These are phyloP conservation scores for Ostrea edulis DNA, from an alignment of 1,140 invertebrate genomes.

Conservation along the genomic window DNA sequence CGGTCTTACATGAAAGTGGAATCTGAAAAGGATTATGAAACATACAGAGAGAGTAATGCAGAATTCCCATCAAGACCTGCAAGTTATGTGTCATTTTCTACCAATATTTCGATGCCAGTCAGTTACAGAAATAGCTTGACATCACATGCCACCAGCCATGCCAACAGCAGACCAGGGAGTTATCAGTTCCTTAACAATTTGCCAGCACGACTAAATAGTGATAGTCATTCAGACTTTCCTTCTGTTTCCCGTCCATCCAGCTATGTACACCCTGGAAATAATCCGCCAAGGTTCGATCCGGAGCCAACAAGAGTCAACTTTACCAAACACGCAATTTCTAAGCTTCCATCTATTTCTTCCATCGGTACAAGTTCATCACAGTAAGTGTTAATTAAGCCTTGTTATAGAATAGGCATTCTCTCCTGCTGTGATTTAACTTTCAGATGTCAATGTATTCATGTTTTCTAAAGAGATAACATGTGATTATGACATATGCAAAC, in stretches of 20 bases:
- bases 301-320: neutral
- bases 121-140: neutral
- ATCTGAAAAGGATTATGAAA: neutral
- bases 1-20: slow-evolving; percentile 10
- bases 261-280: neutral
- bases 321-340: neutral
- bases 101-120: neutral
- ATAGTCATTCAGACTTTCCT: neutral
- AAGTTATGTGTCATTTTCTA: slow-evolving; percentile 3
- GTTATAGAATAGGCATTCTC: neutral
- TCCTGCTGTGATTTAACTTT: neutral
- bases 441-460: neutral
- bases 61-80: neutral
- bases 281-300: slow-evolving; percentile 2
- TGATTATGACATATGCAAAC: slow-evolving; percentile 17
- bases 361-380: neutral
- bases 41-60: neutral
- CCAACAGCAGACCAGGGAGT: neutral
- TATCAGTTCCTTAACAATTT: neutral
- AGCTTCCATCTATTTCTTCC: slow-evolving; percentile 3
- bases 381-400: neutral
- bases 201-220: neutral
- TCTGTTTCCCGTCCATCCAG: neutral
- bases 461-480: neutral
- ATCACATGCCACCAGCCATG: neutral